Evolutionary conservation across 1,140 invertebrate genomes (phyloP).

Genomic region (Aphelenchoides avenae): DNA sequence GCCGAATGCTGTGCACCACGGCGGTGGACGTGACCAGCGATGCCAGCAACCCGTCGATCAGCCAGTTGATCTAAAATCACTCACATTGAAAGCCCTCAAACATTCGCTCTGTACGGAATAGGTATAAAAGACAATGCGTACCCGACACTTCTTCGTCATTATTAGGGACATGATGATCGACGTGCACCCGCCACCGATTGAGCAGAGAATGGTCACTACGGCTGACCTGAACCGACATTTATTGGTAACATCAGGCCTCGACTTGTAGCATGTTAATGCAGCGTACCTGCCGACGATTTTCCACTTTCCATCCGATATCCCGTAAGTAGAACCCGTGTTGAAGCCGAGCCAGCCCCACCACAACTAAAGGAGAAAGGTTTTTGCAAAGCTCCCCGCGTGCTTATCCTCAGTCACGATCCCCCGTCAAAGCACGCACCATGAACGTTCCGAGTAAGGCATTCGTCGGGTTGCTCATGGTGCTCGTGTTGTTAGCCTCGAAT

Average conservation of each 20-base stretch:
- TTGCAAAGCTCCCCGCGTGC: too few species aligned
- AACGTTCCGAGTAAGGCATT: slow-evolving; percentile 86
- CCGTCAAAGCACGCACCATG: slow-evolving; percentile 76
- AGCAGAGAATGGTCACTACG: slow-evolving; percentile 80
- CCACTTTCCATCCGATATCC: slow-evolving; percentile 72
- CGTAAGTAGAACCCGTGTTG: slow-evolving; percentile 73
- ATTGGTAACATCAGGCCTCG: slow-evolving; percentile 1
- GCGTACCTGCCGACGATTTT: slow-evolving; percentile 73
- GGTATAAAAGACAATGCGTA: too few species aligned
- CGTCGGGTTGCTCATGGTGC: slow-evolving; percentile 73
- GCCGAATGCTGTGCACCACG: slow-evolving; percentile 54
- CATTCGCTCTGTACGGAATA: too few species aligned
- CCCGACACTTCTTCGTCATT: slow-evolving; percentile 45
- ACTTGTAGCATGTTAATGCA: slow-evolving; percentile 11
- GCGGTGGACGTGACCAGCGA: slow-evolving; percentile 55
- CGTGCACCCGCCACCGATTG: slow-evolving; percentile 77
- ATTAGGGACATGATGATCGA: slow-evolving; percentile 68
- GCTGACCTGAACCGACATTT: slow-evolving; percentile 66
- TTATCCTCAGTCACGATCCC: too few species aligned
- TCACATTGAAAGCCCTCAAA: too few species aligned
- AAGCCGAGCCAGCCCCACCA: too few species aligned
- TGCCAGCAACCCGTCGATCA: slow-evolving; percentile 58
- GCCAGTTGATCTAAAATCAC: slow-evolving; percentile 55
- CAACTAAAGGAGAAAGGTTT: too few species aligned
- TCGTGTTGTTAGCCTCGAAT: too few species aligned